Evolutionary conservation across 2,113 vertebrate genomes (phyloP).

Genomic region (Rutilus rutilus): DNA sequence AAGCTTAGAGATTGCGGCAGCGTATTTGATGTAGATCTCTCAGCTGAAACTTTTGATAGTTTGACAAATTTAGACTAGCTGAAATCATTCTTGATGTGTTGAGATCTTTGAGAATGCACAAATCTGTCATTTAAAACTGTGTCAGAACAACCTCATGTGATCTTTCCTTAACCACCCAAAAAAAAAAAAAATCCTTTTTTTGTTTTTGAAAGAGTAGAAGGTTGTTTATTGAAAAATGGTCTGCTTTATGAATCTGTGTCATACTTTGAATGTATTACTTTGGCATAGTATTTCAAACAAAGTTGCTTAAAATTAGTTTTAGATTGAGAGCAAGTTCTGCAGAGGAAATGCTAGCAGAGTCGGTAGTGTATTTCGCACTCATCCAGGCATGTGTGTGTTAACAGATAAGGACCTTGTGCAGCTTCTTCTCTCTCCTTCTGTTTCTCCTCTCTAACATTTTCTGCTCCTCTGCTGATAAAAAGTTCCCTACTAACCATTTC

Average conservation of each 20-base stretch:
- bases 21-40: slow-evolving; percentile 23
- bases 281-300: neutral
- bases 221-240: neutral
- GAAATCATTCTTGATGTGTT: slow-evolving; percentile 11
- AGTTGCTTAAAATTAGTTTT: neutral
- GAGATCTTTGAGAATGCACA: slow-evolving; percentile 16
- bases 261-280: neutral
- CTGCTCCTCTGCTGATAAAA: slow-evolving; percentile 25
- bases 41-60: slow-evolving; percentile 39
- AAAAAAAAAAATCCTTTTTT: neutral
- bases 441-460: neutral
- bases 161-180: neutral
- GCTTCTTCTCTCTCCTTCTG: slow-evolving; percentile 57
- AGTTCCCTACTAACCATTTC: neutral
- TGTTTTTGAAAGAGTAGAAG: neutral
- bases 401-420: slow-evolving; percentile 73
- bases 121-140: slow-evolving; percentile 35
- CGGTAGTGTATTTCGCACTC: neutral
- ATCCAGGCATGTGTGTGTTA: slow-evolving; percentile 41
- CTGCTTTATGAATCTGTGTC: neutral
- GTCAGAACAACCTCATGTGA: slow-evolving; percentile 10
- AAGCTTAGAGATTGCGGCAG: slow-evolving; percentile 9
- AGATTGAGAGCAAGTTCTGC: slow-evolving; percentile 7
- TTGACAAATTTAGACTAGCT: slow-evolving; percentile 24
- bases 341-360: neutral